Base-by-base conservation (phyloP, 2,888 invertebrate genomes). In the Cantharis nigra region DNA sequence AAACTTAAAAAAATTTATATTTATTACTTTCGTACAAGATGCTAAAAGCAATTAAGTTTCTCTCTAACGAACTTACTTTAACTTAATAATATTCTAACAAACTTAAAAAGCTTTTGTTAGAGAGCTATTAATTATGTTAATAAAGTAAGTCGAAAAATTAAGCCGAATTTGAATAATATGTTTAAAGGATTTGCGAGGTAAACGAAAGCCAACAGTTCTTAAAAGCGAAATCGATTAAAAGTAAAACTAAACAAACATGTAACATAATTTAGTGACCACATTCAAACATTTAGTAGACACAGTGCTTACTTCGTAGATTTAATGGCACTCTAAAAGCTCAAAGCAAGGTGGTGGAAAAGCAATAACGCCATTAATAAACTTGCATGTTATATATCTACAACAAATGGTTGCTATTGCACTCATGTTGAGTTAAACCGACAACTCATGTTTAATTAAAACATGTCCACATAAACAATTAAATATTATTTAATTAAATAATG, bases 331-430 rank as follows among this genome's bases (percentile, higher is more conserved):
- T 77, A 77, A 73, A 77, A 77, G 73, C 73, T 73, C 49, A 72
- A 63, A 73, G 69, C 70, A 64, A 70, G 33, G 71, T 67, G 49
- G 63, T 70, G 74, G 71, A 74, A 71, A 71, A 70, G 74, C 71
- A 71, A 72, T 77, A 77, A 74, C 74, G 74, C 71, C 77, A 74
- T 77, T 77, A 77, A 72, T 74, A 77, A 69, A 69, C 63, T 74
- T 71, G 63, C 64, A 77, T 74, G 77, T 74, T 71, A 49, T n/a
- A n/a, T 49, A 49, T 13, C 13, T 49, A 49, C 49, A 49, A 49
- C n/a, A 49, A 49, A 49, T 7, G 49, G n/a, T 49, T 49, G 49
- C 2, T n/a, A n/a, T 5, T 49, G 49, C 49, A 49, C 49, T 49
- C 49, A n/a, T 49, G 49, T 49, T 49, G n/a, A 49, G 49, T 49